phyloP scores from a whole-genome alignment of 2,797 vertebrate genomes.

The Euthynnus affinis region DNA sequence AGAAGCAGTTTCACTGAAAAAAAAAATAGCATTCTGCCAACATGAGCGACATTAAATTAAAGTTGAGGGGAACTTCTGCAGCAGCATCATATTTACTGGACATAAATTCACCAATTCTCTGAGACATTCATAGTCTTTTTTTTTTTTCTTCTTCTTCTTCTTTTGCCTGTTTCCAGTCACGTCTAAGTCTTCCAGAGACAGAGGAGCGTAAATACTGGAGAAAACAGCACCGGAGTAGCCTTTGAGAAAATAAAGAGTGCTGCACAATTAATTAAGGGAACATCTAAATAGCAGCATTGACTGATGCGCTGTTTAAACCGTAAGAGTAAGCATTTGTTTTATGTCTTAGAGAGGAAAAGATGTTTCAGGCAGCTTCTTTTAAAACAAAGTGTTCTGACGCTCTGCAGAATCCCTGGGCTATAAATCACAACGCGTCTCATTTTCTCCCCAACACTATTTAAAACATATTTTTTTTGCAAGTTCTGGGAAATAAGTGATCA shows the following conservation, averaged over 20 bases:
- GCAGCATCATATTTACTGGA: slow-evolving; percentile 7
- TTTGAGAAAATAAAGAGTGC: slow-evolving; percentile 4
- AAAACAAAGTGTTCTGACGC: slow-evolving; percentile 19
- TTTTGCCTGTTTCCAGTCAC: slow-evolving; percentile 3
- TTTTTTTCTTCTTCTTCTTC: too few species aligned
- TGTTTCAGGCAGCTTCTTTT: slow-evolving; percentile 14
- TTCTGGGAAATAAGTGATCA: slow-evolving; percentile 38
- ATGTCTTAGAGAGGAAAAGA: slow-evolving; percentile 14
- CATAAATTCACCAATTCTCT: not conserved
- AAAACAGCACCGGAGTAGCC: not conserved
- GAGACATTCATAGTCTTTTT: slow-evolving; percentile 3
- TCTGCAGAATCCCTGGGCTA: slow-evolving; percentile 23
- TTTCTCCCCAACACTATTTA: slow-evolving; percentile 31
- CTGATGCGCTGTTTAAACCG: slow-evolving; percentile 16
- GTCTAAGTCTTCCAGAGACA: not conserved
- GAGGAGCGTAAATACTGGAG: not conserved
- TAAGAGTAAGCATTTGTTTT: not conserved
- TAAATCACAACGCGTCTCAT: slow-evolving; percentile 34
- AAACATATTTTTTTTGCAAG: slow-evolving; percentile 18
- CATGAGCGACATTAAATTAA: slow-evolving; percentile 1
- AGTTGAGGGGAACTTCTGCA: slow-evolving; percentile 7
- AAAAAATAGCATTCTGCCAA: not conserved
- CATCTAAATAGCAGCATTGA: slow-evolving; percentile 14
- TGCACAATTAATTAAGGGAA: slow-evolving; percentile 4
- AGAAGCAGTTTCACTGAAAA: not conserved